phyloP scores from a whole-genome alignment of 2,888 invertebrate genomes.

The Ochlodes sylvanus region DNA sequence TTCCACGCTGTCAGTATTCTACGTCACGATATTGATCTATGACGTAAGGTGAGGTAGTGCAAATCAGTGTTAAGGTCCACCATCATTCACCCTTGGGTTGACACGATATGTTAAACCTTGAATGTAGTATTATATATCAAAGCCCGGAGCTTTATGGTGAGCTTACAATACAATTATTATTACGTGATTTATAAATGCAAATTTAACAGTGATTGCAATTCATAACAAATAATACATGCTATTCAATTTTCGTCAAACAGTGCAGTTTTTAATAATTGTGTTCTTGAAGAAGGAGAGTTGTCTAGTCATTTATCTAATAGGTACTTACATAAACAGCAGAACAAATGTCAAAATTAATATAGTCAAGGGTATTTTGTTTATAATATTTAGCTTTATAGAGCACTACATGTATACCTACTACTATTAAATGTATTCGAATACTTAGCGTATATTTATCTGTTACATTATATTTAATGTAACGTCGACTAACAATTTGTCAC shows the following conservation, averaged over 20 bases:
- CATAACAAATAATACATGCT: background rate
- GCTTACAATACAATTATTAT: background rate
- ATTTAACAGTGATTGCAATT: background rate
- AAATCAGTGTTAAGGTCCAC: constrained; percentile 47
- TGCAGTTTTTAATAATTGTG: background rate
- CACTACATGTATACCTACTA: background rate
- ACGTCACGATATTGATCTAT: constrained; percentile 73
- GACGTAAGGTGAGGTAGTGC: constrained; percentile 65
- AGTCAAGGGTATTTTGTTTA: background rate
- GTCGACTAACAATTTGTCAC: background rate
- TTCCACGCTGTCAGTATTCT: constrained; percentile 51
- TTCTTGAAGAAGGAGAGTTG: background rate
- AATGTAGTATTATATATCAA: background rate
- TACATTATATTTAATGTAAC: background rate
- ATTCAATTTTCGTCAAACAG: background rate
- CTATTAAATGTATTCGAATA: background rate
- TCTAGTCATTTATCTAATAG: background rate
- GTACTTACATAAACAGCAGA: background rate
- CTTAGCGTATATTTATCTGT: background rate
- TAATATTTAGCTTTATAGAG: background rate
- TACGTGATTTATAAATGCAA: no score
- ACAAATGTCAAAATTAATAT: background rate
- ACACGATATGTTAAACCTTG: constrained; percentile 43
- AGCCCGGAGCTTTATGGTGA: constrained; percentile 1
- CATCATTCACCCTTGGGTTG: constrained; percentile 51